These are phyloP conservation scores for Sula dactylatra DNA, from an alignment of 2,113 vertebrate genomes.

Conservation along the genomic window DNA sequence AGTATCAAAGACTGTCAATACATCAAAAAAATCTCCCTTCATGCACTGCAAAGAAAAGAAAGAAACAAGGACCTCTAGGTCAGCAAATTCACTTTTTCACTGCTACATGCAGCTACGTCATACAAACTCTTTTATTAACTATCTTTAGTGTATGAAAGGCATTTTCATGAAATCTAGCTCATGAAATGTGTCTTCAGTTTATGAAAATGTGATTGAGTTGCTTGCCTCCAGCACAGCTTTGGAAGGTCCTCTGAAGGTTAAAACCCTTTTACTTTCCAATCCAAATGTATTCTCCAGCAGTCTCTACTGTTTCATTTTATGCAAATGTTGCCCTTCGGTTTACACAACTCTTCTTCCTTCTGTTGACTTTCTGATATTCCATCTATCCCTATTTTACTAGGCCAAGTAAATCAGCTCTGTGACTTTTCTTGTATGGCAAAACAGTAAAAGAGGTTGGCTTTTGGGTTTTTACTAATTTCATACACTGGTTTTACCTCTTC, in stretches of 20 bases:
- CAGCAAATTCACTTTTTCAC: neutral
- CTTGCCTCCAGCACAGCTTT: neutral
- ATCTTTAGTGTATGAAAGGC: neutral
- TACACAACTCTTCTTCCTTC: neutral
- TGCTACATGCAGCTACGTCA: neutral
- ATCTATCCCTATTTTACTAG: neutral
- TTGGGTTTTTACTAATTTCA: neutral
- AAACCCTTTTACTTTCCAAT: neutral
- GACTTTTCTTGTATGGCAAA: neutral
- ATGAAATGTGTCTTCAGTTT: neutral
- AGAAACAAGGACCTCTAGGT: neutral
- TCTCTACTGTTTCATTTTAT: neutral
- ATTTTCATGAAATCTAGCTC: neutral
- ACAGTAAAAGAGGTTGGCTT: neutral
- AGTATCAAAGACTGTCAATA: neutral
- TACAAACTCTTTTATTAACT: neutral
- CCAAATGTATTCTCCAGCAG: neutral
- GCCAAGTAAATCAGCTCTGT: neutral
- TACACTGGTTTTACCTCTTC: neutral
- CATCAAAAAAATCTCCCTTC: neutral
- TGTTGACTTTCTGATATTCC: neutral
- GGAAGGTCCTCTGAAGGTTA: neutral
- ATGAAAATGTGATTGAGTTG: neutral
- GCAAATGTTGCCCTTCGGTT: neutral
- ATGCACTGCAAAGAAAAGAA: neutral